A percentile compares a stretch with the other conserved stretches of the same genome.
Conservation (phyloP, 2,888 invertebrate species). For the Pantelozetes paolii region DNA sequence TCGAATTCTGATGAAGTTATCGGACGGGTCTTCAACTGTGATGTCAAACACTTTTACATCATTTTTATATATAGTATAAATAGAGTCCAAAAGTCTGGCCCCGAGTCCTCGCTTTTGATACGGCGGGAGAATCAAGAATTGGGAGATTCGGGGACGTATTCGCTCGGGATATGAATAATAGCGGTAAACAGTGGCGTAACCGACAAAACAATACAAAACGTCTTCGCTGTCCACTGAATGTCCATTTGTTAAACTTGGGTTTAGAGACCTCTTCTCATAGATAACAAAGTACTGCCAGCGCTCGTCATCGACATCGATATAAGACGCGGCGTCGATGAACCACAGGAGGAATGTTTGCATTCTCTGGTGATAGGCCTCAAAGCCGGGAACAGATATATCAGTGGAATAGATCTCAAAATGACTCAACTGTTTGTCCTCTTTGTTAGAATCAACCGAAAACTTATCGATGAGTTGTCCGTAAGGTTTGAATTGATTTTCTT, state of each 20-base stretch:
- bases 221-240: conserved; percentile 5
- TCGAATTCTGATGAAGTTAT: conserved; percentile 78
- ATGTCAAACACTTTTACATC: conserved; percentile 63
- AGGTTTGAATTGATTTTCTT: conserved; percentile 67
- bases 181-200: conserved; percentile 85
- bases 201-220: conserved; percentile 68
- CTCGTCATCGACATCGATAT: conserved; percentile 85
- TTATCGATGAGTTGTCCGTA: conserved; percentile 66
- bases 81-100: conserved; percentile 65
- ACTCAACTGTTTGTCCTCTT: conserved; percentile 20
- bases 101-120: conserved; percentile 82
- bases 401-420: conserved; percentile 75
- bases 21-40: conserved; percentile 91
- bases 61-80: conserved; percentile 60
- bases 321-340: conserved; percentile 94
- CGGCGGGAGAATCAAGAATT: conserved; percentile 86
- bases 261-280: conserved; percentile 44
- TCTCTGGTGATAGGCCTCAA: conserved; percentile 71
- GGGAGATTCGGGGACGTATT: conserved; percentile 82
- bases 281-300: conserved; percentile 75
- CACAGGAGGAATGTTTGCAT: conserved; percentile 87
- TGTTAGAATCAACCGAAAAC: conserved; percentile 52
- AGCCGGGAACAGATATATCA: conserved; percentile 65
- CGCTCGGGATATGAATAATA: conserved; percentile 89
- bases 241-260: conserved; percentile 56